Percentiles rank a stretch among this genome's conserved stretches.
These are phyloP conservation scores for Agonopterix heracliana DNA, from an alignment of 2,888 invertebrate genomes.

Conservation along the genomic window DNA sequence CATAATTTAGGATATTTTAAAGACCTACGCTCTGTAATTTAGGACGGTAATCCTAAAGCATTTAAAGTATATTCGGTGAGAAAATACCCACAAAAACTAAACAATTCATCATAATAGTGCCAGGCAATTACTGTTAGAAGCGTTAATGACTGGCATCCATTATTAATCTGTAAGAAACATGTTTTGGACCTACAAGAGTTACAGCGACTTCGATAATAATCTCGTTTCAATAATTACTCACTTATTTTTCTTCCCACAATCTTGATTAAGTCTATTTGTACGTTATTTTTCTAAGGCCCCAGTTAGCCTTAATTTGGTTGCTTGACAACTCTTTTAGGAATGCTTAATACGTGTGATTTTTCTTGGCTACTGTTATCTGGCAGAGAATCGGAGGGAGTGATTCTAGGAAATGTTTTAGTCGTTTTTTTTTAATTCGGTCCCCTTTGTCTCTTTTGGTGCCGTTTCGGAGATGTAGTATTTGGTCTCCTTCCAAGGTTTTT, in stretches of 20 bases:
- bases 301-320: constrained; percentile 59
- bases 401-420: constrained; percentile 29
- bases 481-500: constrained; percentile 26
- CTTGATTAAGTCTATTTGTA: constrained; percentile 68
- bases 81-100: constrained; percentile 60
- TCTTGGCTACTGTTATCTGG: constrained; percentile 51
- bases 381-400: constrained; percentile 31
- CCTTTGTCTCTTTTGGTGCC: constrained; percentile 14
- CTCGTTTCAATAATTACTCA: constrained; percentile 72
- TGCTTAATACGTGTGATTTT: constrained; percentile 61
- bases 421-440: constrained; percentile 11
- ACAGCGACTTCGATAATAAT: constrained; percentile 70
- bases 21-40: constrained; percentile 38
- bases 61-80: constrained; percentile 52
- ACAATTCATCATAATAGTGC: constrained; percentile 73
- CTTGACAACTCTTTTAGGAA: constrained; percentile 63
- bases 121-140: constrained; percentile 69
- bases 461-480: constrained; percentile 19
- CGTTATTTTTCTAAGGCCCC: constrained; percentile 55
- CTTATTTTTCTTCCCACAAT: constrained; percentile 66
- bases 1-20: constrained; percentile 27
- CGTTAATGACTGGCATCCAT: constrained; percentile 69
- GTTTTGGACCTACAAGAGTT: constrained; percentile 64
- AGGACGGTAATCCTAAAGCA: constrained; percentile 48
- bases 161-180: constrained; percentile 66